These are phyloP conservation scores for Tamandua tetradactyla DNA, from an alignment of 2,797 vertebrate genomes.

Conservation along the genomic window DNA sequence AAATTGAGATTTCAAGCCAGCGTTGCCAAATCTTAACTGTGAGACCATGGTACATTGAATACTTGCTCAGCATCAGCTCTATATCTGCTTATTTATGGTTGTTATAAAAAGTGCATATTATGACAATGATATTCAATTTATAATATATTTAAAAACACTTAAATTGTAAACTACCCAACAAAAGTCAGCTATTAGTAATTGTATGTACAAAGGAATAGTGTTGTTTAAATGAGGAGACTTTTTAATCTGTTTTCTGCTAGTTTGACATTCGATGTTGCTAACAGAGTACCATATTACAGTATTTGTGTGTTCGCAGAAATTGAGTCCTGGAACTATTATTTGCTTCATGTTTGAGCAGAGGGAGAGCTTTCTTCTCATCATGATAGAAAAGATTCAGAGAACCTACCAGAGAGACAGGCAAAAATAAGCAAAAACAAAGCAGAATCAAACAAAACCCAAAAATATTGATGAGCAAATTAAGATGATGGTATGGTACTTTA, in stretches of 20 bases:
- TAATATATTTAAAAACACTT: background rate
- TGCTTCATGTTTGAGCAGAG: background rate
- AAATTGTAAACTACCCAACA: background rate
- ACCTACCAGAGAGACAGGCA: background rate
- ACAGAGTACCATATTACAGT: background rate
- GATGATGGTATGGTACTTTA: too few species aligned
- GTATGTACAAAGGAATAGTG: background rate
- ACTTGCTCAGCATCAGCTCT: background rate
- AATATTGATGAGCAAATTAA: background rate
- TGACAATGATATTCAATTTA: too few species aligned
- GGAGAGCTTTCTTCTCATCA: accelerated
- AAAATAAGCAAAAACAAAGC: background rate
- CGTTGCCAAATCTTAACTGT: background rate
- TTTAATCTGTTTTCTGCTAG: background rate
- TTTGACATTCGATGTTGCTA: background rate
- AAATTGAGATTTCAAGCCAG: background rate
- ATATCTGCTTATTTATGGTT: background rate
- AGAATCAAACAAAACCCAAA: background rate
- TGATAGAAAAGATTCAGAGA: background rate
- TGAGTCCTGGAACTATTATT: too few species aligned
- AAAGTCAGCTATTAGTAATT: background rate
- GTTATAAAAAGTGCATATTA: background rate
- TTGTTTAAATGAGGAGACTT: background rate
- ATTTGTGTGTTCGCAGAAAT: background rate
- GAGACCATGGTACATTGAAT: too few species aligned